Conservation (phyloP, 2,888 invertebrate genomes). For the Prosopocoilus inquinatus region DNA sequence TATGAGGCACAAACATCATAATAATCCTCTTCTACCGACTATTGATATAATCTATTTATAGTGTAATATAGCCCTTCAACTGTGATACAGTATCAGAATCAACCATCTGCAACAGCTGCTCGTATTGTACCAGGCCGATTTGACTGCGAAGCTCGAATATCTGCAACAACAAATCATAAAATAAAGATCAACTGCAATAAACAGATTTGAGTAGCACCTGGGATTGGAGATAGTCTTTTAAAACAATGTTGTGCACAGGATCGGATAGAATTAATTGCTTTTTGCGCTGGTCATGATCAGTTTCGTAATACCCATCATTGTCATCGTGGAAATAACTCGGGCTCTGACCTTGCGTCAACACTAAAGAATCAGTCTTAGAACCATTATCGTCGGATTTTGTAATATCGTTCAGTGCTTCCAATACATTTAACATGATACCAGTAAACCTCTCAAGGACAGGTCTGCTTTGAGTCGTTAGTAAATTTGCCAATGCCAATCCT, state of each 20-base stretch:
- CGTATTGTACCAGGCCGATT: slow-evolving; percentile 74
- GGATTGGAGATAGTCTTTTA: slow-evolving; percentile 68
- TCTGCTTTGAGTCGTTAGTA: slow-evolving; percentile 67
- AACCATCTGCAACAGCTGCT: slow-evolving; percentile 69
- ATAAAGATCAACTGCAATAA: not conserved
- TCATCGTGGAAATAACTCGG: slow-evolving; percentile 57
- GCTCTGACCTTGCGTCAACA: slow-evolving; percentile 40
- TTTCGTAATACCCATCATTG: slow-evolving; percentile 60
- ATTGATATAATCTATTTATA: slow-evolving; percentile 38
- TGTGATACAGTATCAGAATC: slow-evolving; percentile 72
- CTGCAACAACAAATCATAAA: slow-evolving; percentile 51
- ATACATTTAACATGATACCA: slow-evolving; percentile 69
- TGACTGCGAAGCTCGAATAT: slow-evolving; percentile 67
- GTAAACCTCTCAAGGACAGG: slow-evolving; percentile 71
- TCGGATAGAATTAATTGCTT: slow-evolving; percentile 69
- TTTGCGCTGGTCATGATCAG: slow-evolving; percentile 73
- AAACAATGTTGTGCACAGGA: slow-evolving; percentile 76
- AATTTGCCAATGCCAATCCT: slow-evolving; percentile 62
- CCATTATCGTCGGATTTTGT: slow-evolving; percentile 68
- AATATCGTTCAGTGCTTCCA: slow-evolving; percentile 78
- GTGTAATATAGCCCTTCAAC: slow-evolving; percentile 60
- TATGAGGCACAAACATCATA: slow-evolving; percentile 20
- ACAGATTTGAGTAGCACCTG: slow-evolving; percentile 55
- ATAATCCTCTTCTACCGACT: slow-evolving; percentile 11
- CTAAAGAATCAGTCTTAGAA: slow-evolving; percentile 43